Base-by-base conservation (phyloP, 2,888 invertebrate genomes). In the Dioctria rufipes region DNA sequence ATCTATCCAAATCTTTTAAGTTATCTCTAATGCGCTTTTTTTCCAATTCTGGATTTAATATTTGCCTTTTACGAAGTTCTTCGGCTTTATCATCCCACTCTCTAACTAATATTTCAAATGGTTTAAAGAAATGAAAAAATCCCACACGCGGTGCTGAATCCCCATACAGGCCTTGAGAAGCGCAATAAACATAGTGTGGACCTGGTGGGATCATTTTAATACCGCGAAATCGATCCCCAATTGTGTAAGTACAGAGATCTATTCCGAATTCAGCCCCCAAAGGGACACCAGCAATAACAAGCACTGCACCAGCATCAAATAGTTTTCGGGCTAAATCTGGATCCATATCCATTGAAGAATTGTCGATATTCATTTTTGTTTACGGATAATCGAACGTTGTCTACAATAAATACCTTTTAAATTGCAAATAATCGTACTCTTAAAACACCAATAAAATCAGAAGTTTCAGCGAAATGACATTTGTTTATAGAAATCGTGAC, bases 141-240 rank as follows among this genome's bases (percentile, higher is more conserved):
- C 97, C 97, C 78, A 94, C 93, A 83, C 96, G 91, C 11, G 95
- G 94, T 3, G 94, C 93, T 5, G 91, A 89, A 85, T 94, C 93
- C 0, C 92, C 93, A 75, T 91, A 91, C 0, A 89, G 89, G 83
- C 92, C 92, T 11, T 91, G 90, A 83, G 91, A 93, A 90, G 95
- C 95, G 87, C 94, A 96, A 90, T 97, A 97, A 13, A 99, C 91
- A 86, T 95, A 98, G 89, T 99, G 99, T 78, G 98, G 90, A 5
- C 99, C 99, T 2, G 98, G 96, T 0, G 99, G 99, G 85, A 99
- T 98, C 98, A 99, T 98, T 91, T 99, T 99, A 43, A 99, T 93
- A 0, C 99, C 99, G 0, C 88, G 86, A 88, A 99, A 99, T 87
- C 95, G 95, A 80, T 95, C 94, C 3, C 95, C 98, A 0, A 96